Conservation (phyloP, 2,113 vertebrate species). For the Pseudonaja textilis region DNA sequence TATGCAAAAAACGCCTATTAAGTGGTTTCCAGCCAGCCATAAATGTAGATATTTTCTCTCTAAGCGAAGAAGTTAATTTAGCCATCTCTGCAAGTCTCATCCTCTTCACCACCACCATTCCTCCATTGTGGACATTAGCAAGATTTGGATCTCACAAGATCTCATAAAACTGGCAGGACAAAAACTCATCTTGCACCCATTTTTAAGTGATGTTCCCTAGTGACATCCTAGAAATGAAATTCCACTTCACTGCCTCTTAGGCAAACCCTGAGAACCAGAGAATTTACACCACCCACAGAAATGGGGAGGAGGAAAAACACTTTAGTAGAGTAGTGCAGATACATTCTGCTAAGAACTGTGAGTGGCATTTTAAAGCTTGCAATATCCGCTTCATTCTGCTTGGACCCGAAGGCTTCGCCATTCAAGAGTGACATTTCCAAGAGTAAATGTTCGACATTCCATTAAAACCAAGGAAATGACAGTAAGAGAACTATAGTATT, state of each 20-base stretch:
- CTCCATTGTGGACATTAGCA: neutral
- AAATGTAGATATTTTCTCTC: neutral
- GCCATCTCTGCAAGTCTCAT: neutral
- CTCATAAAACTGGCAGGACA: neutral
- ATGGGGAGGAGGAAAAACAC: neutral
- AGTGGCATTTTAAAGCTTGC: neutral
- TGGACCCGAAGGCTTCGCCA: neutral
- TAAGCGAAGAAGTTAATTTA: neutral
- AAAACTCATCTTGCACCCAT: neutral
- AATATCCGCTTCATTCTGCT: neutral
- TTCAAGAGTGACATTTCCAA: neutral
- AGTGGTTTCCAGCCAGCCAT: neutral
- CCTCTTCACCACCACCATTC: neutral
- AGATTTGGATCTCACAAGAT: neutral
- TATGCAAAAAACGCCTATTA: neutral
- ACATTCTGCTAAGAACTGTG: neutral
- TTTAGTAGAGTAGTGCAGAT: neutral
- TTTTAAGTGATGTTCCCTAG: neutral
- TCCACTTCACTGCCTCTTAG: neutral
- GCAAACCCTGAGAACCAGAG: neutral
- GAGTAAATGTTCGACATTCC: neutral
- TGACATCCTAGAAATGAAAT: neutral
- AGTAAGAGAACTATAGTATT: neutral
- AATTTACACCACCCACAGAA: neutral
- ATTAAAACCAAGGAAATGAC: neutral